phyloP scores from a whole-genome alignment of 2,888 invertebrate genomes.

The Sympetrum striolatum region DNA sequence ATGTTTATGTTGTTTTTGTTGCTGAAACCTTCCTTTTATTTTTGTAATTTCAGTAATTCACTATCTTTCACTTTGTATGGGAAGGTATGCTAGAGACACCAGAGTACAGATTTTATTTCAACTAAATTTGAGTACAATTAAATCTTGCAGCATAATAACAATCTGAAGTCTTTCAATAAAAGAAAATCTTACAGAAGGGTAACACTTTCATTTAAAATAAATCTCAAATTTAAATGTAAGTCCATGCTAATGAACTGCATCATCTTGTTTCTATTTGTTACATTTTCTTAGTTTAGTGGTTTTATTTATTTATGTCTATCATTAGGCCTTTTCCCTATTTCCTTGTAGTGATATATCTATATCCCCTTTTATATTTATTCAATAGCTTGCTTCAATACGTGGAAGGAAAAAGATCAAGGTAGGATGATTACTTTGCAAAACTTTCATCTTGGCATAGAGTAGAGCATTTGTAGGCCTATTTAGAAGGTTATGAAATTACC shows the following conservation, averaged over 20 bases:
- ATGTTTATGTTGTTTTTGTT: no score
- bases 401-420: conserved; percentile 53
- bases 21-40: no score
- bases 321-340: background rate
- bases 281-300: background rate
- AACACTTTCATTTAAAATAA: background rate
- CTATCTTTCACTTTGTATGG: no score
- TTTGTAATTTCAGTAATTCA: no score
- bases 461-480: background rate
- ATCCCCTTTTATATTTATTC: conserved; percentile 25
- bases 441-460: background rate
- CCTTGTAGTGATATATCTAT: background rate
- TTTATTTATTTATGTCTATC: background rate
- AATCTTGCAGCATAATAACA: no score
- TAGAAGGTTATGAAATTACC: background rate
- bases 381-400: conserved; percentile 44
- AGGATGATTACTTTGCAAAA: conserved; percentile 51
- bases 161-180: no score
- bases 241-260: background rate
- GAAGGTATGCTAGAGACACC: no score
- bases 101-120: no score
- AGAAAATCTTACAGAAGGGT: no score
- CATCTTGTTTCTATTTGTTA: background rate
- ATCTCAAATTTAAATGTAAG: background rate
- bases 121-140: no score